A percentile compares a stretch with the other conserved stretches of the same genome.
phyloP scores from a whole-genome alignment of 2,888 invertebrate species.

The Chironomus riparius region DNA sequence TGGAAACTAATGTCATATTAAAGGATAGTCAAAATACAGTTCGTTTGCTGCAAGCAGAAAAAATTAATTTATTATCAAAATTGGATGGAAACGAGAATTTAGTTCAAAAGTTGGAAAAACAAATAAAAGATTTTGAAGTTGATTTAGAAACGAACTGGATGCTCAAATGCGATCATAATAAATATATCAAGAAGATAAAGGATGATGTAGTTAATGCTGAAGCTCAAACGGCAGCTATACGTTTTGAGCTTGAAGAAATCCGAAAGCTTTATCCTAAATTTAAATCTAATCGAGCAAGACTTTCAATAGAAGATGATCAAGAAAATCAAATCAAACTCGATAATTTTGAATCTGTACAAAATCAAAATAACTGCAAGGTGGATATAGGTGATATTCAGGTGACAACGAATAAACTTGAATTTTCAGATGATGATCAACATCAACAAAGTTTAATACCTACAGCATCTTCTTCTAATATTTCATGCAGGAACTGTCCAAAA shows the following conservation, averaged over 20 bases:
- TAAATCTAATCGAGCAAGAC: not conserved
- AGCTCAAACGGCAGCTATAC: not conserved
- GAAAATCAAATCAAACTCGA: not conserved
- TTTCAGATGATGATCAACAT: not conserved
- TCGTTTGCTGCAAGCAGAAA: not conserved
- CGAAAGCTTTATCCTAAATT: not conserved
- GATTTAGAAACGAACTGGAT: conserved; percentile 1
- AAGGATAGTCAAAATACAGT: not conserved
- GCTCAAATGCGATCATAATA: not conserved
- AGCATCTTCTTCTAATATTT: not conserved
- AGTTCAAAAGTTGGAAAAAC: not conserved
- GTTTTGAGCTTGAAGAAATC: not conserved
- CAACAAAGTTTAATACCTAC: not conserved
- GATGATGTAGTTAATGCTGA: not conserved
- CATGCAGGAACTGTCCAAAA: not conserved
- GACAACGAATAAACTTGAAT: not conserved
- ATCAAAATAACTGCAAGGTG: too few relatives aligned
- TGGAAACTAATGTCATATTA: not conserved
- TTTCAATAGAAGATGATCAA: not conserved
- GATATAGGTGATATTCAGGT: too few relatives aligned
- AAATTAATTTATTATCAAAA: not conserved
- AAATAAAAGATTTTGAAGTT: not conserved
- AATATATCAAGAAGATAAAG: not conserved
- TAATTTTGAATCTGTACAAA: too few relatives aligned
- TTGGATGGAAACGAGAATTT: not conserved